Percentiles rank a stretch among this genome's conserved stretches.
These are phyloP conservation scores for Pediacus dermestoides DNA, from an alignment of 2,888 invertebrate species.

Conservation along the genomic window DNA sequence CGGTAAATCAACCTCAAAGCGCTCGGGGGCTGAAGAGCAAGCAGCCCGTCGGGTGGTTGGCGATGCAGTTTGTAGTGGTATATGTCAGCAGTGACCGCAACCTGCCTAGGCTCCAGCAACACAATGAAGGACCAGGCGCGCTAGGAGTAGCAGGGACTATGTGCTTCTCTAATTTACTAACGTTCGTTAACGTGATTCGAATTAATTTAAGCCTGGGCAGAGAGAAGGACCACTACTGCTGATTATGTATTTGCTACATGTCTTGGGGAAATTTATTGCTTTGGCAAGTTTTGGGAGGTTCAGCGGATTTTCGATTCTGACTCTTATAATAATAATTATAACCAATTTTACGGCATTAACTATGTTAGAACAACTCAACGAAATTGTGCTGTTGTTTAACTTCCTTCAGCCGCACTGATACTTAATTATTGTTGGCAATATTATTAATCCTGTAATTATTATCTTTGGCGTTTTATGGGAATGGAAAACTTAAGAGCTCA, in stretches of 20 bases:
- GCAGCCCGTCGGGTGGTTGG: too few species aligned
- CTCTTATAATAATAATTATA: too few species aligned
- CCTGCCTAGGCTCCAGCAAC: constrained; percentile 23
- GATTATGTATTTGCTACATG: constrained; percentile 50
- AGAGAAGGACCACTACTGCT: constrained; percentile 33
- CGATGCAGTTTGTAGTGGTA: too few species aligned
- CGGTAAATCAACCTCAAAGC: too few species aligned
- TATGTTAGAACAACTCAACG: constrained; percentile 14
- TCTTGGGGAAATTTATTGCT: constrained; percentile 45
- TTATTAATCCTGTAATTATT: too few species aligned
- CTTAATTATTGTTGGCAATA: too few species aligned
- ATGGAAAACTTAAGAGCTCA: too few species aligned
- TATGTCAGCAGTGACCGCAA: too few species aligned
- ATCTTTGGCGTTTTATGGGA: too few species aligned
- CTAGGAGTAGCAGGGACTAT: too few species aligned
- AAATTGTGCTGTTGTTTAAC: constrained; percentile 12
- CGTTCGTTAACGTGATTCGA: constrained; percentile 50
- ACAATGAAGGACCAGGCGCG: constrained; percentile 31
- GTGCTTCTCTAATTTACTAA: constrained; percentile 47
- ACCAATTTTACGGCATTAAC: too few species aligned
- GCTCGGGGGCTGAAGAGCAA: too few species aligned
- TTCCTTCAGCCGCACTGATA: neutral
- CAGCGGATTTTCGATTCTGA: constrained; percentile 27
- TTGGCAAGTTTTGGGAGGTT: constrained; percentile 26
- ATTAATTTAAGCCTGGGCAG: constrained; percentile 45